Base-by-base conservation (phyloP, 2,113 vertebrate species). In the Chlamydotis undulata region DNA sequence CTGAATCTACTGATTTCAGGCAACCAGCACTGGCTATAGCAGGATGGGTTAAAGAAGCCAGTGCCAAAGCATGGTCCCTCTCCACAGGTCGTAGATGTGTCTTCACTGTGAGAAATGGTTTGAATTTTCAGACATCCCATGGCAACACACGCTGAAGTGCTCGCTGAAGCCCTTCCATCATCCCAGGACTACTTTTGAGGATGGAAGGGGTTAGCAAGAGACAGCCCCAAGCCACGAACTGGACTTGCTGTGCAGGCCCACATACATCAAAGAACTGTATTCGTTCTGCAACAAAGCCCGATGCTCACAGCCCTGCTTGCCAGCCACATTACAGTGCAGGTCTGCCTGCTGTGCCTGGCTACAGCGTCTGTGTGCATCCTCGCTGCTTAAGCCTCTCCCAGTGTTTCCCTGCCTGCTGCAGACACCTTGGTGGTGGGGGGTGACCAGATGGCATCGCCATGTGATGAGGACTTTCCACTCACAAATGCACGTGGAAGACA, bases 251-350 rank as follows among this genome's bases (percentile, higher is more conserved):
- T 50, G 26, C n/a, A 50, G 43, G 50, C 17, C 59, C 24, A 23
- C 49, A 39, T 49, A 37, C 57, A n/a, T 21, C 41, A 55, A 55
- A 76, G 57, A 75, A 0, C 19, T 4, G 8, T 12, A 10, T 28
- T 41, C 0, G 0, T 33, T 71, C 76, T 76, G 68, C 50, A 64
- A 0, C 0, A 12, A 83, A 52, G 45, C 31, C 49, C 1, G 4
- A 53, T 8, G 33, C 35, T 65, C 23, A 7, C 23, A 18, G 29
- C 28, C 14, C 28, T 77, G 31, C 63, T 17, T 7, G 19, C 18
- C 47, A n/a, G 5, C n/a, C 39, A 80, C 18, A 28, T 6, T n/a
- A 64, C 55, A 73, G 59, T 41, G 25, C 17, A 37, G 16, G 12
- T 35, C 56, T 23, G 41, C 53, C 50, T 24, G 59, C 65, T 24